These are phyloP conservation scores for Ariopsis seemanni DNA, from an alignment of 2,113 vertebrate species.

Conservation along the genomic window DNA sequence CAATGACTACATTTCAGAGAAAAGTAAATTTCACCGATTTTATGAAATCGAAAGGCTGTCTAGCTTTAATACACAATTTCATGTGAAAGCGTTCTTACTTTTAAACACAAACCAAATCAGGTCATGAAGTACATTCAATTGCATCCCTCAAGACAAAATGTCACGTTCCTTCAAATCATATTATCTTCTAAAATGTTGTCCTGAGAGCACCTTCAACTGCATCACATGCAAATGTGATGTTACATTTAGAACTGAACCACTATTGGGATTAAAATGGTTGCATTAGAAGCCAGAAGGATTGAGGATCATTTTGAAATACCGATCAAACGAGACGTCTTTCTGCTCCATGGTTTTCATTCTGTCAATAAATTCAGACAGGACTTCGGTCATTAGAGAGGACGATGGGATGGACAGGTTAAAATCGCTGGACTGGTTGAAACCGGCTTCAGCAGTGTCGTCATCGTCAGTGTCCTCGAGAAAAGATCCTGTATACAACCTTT, in stretches of 20 bases:
- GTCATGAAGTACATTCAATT: not conserved
- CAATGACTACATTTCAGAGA: no score
- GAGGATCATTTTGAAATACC: not conserved
- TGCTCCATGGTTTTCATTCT: slow-evolving; percentile 8
- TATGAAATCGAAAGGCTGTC: no score
- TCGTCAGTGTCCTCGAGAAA: slow-evolving; percentile 30
- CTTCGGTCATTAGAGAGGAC: slow-evolving; percentile 36
- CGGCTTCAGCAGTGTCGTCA: not conserved
- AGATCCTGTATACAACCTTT: not conserved
- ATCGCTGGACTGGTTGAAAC: slow-evolving; percentile 14
- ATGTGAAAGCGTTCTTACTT: no score
- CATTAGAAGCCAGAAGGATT: not conserved
- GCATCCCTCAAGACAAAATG: not conserved
- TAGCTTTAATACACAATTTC: no score
- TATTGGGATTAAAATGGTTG: not conserved
- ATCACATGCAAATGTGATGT: not conserved
- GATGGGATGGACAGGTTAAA: not conserved
- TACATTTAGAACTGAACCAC: not conserved
- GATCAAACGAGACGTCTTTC: not conserved
- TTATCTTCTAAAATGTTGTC: no score
- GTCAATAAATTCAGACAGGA: slow-evolving; percentile 25
- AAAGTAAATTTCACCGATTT: no score
- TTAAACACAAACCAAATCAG: not conserved
- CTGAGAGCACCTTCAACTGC: no score
- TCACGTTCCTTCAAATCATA: not conserved